Percentiles rank a stretch among this genome's conserved stretches.
Conservation (phyloP, 2,888 invertebrate species). For the Brachypalpus laphriformis region DNA sequence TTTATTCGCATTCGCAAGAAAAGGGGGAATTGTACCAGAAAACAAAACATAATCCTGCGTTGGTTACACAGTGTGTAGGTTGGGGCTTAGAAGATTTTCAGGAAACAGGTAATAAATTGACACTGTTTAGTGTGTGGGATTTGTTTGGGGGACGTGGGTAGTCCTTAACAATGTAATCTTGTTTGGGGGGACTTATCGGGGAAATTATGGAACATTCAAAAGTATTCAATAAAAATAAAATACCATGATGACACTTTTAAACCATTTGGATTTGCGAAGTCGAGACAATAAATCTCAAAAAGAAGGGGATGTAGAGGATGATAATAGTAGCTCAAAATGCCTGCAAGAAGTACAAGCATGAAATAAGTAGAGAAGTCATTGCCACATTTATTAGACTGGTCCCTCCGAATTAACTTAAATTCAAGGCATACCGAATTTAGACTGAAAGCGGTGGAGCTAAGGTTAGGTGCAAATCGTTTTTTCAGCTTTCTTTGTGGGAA, state of each 20-base stretch:
- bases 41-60: slow-evolving; percentile 19
- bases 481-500: no score
- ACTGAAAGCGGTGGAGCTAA: no score
- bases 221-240: background rate
- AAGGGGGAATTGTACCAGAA: background rate
- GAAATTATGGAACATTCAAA: background rate
- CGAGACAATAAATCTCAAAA: background rate
- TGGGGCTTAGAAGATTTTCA: slow-evolving; percentile 3
- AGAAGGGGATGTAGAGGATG: no score
- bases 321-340: no score
- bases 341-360: background rate
- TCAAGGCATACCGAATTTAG: no score
- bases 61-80: background rate
- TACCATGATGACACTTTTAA: background rate
- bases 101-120: slow-evolving; percentile 21
- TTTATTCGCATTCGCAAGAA: background rate
- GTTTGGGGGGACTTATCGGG: background rate
- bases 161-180: background rate
- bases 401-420: no score
- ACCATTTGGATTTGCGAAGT: background rate
- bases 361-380: no score
- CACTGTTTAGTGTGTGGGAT: slow-evolving; percentile 2
- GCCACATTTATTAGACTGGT: no score
- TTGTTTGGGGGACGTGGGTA: background rate
- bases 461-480: no score